A percentile compares a stretch with the other conserved stretches of the same genome.
Evolutionary conservation across 2,888 invertebrate species (phyloP).

Genomic region (Leptura quadrifasciata): DNA sequence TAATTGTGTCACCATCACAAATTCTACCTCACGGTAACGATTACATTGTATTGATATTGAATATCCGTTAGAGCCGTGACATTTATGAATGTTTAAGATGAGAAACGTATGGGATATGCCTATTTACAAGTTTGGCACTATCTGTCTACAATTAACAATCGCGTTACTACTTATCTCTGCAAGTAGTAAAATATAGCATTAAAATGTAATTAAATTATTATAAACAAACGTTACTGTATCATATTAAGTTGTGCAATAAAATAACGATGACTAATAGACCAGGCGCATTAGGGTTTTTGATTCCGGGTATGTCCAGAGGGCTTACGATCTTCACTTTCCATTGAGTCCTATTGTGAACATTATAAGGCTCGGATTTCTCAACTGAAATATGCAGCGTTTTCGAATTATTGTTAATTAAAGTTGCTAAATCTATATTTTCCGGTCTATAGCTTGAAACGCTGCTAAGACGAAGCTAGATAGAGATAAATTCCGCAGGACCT

Average conservation of each 20-base stretch:
- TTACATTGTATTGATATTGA: neutral
- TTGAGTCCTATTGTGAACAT: too few species aligned
- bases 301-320: too few species aligned
- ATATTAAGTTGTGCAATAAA: neutral
- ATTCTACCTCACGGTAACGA: neutral
- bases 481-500: too few species aligned
- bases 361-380: too few species aligned
- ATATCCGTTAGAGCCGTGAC: constrained; percentile 12
- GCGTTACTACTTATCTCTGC: neutral
- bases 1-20: neutral
- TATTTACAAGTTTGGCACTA: constrained; percentile 11
- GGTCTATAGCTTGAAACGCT: too few species aligned
- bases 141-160: neutral
- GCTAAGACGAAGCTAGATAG: too few species aligned
- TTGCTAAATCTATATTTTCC: too few species aligned
- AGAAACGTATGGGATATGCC: constrained; percentile 13
- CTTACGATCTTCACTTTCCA: too few species aligned
- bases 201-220: neutral
- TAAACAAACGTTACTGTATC: neutral
- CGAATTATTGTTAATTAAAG: too few species aligned
- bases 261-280: neutral
- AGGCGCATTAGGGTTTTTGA: too few species aligned
- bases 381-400: too few species aligned
- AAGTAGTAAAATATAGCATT: neutral
- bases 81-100: constrained; percentile 17